phyloP scores from a whole-genome alignment of 2,113 vertebrate species.

The Microcebus ravelobensis region DNA sequence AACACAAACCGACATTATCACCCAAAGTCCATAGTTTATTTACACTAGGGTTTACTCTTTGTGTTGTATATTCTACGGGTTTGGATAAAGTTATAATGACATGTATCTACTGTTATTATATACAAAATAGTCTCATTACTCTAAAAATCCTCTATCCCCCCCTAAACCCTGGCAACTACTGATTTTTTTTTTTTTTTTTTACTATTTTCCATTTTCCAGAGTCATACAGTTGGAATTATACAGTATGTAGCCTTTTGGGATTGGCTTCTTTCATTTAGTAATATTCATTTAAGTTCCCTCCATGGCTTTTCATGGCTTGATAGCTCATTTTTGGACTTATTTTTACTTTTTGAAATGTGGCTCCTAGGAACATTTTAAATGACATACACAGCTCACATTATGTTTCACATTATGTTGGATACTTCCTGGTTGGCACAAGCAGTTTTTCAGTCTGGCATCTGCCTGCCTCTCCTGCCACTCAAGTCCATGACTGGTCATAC shows the following conservation, averaged over 20 bases:
- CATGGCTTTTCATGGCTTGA: not conserved
- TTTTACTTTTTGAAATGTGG: slow-evolving; percentile 19
- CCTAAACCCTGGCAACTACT: not conserved
- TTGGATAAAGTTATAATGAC: not conserved
- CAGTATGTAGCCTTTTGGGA: not conserved
- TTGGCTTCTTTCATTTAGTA: not conserved
- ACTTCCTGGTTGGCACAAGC: not conserved
- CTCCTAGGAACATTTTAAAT: slow-evolving; percentile 36
- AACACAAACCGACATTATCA: not conserved
- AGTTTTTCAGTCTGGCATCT: not conserved
- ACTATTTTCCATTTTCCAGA: slow-evolving; percentile 24
- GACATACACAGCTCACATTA: not conserved
- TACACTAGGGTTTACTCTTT: not conserved
- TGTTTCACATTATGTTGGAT: not conserved
- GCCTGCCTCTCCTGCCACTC: not conserved
- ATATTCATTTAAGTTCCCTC: not conserved
- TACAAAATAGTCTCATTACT: not conserved
- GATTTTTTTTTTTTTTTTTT: not conserved
- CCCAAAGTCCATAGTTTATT: not conserved
- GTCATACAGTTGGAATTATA: not conserved
- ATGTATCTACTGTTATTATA: not conserved
- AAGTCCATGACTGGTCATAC: not conserved
- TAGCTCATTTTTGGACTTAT: not conserved
- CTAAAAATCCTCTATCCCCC: not conserved
- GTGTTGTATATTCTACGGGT: not conserved